Conservation (phyloP, 2,888 invertebrate genomes). For the Anagyrus pseudococci region DNA sequence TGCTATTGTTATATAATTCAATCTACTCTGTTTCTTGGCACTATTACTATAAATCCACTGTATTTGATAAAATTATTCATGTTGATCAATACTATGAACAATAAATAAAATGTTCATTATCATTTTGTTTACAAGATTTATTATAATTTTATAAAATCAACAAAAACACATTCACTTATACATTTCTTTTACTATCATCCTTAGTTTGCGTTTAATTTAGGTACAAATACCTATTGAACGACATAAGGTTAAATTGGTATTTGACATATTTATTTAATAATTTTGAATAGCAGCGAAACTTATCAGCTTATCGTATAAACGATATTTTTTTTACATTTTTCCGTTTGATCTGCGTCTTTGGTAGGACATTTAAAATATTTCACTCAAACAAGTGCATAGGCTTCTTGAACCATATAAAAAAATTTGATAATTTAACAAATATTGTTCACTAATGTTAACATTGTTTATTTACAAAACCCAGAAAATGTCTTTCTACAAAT, state of each 20-base stretch:
- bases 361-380: slow-evolving; percentile 46
- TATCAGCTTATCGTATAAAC: slow-evolving; percentile 26
- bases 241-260: neutral
- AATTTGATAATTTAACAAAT: slow-evolving; percentile 34
- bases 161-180: too few relatives aligned
- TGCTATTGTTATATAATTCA: too few relatives aligned
- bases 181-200: too few relatives aligned
- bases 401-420: slow-evolving; percentile 29
- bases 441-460: slow-evolving; percentile 32
- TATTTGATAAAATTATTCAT: too few relatives aligned
- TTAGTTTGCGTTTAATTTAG: too few relatives aligned
- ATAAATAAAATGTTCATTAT: too few relatives aligned
- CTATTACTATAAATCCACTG: too few relatives aligned
- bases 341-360: slow-evolving; percentile 50
- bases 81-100: too few relatives aligned
- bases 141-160: too few relatives aligned
- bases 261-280: neutral
- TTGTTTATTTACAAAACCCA: slow-evolving; percentile 39
- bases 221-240: neutral
- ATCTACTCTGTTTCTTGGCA: too few relatives aligned
- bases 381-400: slow-evolving; percentile 38
- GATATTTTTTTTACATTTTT: slow-evolving; percentile 26
- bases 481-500: slow-evolving; percentile 28
- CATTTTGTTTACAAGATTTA: too few relatives aligned
- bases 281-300: slow-evolving; percentile 23